These are phyloP conservation scores for Drosophila borborema DNA, from an alignment of 2,888 invertebrate species.

Conservation along the genomic window DNA sequence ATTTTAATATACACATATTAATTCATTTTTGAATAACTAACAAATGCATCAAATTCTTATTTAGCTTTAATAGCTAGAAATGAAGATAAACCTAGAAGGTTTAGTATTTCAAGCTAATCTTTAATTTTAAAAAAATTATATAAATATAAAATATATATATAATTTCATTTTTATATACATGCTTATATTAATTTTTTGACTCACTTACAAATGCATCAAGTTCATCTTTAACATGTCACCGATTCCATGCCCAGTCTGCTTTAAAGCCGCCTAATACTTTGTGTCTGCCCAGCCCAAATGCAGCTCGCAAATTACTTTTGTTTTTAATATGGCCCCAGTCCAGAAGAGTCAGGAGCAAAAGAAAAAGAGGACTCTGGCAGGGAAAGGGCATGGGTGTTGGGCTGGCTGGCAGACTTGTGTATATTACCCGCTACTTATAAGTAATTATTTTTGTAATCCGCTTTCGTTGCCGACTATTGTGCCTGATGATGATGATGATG, in stretches of 20 bases:
- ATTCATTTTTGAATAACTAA: too few species aligned
- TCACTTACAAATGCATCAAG: neutral
- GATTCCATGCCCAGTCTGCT: neutral
- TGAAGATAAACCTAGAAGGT: too few species aligned
- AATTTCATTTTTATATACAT: too few species aligned
- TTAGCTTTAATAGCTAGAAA: too few species aligned
- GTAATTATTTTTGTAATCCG: constrained; percentile 84
- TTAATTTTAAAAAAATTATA: too few species aligned
- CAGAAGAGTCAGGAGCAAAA: neutral
- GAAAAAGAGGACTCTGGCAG: constrained; percentile 3
- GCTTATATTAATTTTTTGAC: neutral
- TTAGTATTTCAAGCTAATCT: too few species aligned
- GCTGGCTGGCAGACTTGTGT: constrained; percentile 39
- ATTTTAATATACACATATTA: too few species aligned
- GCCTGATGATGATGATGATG: constrained; percentile 25
- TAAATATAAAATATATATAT: too few species aligned
- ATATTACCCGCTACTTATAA: constrained; percentile 80
- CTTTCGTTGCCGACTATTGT: constrained; percentile 71
- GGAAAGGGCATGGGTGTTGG: neutral
- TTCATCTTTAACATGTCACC: constrained; percentile 15
- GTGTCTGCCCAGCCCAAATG: constrained; percentile 1
- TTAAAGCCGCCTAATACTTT: neutral
- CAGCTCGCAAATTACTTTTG: constrained; percentile 41
- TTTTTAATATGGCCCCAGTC: constrained; percentile 43
- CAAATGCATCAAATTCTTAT: too few species aligned